Conservation (phyloP, 2,113 vertebrate genomes). For the Campylorhamphus procurvoides region DNA sequence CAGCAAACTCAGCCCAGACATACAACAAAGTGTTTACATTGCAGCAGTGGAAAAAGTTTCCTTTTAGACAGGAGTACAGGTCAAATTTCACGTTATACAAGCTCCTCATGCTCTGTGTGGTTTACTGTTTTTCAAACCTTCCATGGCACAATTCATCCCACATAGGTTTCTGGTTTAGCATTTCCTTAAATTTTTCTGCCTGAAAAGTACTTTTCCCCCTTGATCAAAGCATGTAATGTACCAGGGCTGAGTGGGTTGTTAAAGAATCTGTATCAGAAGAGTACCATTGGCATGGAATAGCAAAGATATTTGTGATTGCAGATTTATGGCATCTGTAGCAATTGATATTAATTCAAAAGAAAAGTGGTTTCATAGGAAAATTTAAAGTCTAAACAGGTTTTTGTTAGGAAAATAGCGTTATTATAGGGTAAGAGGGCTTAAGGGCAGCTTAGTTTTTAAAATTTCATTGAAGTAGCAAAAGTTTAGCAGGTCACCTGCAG, state of each 20-base stretch:
- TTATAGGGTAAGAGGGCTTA: neutral
- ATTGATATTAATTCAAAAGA: neutral
- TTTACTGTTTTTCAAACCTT: neutral
- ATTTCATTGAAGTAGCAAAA: neutral
- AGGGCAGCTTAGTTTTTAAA: neutral
- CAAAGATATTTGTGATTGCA: neutral
- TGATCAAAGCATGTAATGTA: neutral
- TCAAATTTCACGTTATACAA: neutral
- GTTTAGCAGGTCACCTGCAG: neutral
- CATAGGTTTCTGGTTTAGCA: neutral
- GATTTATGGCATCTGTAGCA: neutral
- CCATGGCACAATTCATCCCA: neutral
- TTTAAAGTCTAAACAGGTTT: neutral
- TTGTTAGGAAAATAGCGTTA: neutral
- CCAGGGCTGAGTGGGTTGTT: neutral
- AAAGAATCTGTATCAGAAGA: neutral
- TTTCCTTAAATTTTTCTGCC: neutral
- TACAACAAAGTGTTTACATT: slow-evolving; percentile 38
- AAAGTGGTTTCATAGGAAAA: neutral
- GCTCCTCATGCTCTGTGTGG: neutral
- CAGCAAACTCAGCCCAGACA: slow-evolving; percentile 17
- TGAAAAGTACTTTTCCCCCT: neutral
- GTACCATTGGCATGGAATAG: neutral
- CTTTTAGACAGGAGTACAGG: neutral
- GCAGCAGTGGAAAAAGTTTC: slow-evolving; percentile 20